Base-by-base conservation (phyloP, 2,113 vertebrate genomes). In the Euleptes europaea region DNA sequence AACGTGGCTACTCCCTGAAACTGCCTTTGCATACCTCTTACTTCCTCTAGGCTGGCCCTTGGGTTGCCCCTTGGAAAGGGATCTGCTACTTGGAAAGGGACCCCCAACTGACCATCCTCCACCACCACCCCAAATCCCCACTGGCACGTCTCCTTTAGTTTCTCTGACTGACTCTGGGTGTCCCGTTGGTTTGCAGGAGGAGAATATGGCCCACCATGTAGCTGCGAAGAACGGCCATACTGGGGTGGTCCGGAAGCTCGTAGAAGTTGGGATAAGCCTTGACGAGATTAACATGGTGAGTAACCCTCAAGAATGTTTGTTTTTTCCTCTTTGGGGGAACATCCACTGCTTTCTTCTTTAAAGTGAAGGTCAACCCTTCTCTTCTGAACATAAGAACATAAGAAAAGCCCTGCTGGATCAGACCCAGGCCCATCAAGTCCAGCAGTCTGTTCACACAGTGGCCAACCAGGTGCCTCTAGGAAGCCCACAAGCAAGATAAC, bases 181-280 rank as follows among this genome's bases (percentile, higher is more conserved):
- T 81, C n/a, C 13, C 57, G 7, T 90, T 86, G 92, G 1, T 86
- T 83, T 90, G 10, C 87, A 98, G 98, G 96, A 97, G 77, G 95
- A 96, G 88, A 97, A 98, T 89, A 97, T 96, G 0, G 97, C 97
- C 1, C 86, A 98, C 49, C 97, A 98, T 92, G 94, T 98, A 78
- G 97, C 97, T 76, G 97, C 97, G 0, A 93, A 91, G 90, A 93
- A 89, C 6, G 98, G 98, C 5, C 96, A 97, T 35, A 15, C 88
- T 2, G 92, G 94, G 0, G 96, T 98, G 75, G 91, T 98, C 47
- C 96, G 94, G 92, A 96, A 93, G 91, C 95, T 98, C 1, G 15
- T 98, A 83, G 97, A 97, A 71, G 92, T 94, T 0, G 93, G 96
- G 87, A 90, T 97, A 51, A 94, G 95, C 40, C 88, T 97, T 4